These are phyloP conservation scores for Antitype chi DNA, from an alignment of 2,888 invertebrate genomes.

Conservation along the genomic window DNA sequence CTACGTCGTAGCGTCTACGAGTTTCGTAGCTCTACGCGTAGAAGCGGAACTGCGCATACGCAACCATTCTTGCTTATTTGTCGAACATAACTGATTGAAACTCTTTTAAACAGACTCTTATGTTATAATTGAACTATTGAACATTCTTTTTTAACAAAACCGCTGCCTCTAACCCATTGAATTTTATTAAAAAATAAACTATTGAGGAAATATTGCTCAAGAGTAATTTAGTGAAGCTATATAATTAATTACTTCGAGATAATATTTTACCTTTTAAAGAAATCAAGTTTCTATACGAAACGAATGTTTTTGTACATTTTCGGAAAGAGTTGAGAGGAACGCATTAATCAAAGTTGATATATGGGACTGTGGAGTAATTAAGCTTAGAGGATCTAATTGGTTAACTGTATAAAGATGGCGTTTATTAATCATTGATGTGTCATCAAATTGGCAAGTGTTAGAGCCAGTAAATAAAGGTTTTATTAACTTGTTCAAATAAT, in stretches of 20 bases:
- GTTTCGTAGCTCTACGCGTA: conserved; percentile 81
- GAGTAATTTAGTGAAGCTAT: conserved; percentile 49
- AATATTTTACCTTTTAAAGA: conserved; percentile 66
- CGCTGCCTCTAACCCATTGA: conserved; percentile 21
- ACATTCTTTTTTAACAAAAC: conserved; percentile 44
- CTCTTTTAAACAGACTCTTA: conserved; percentile 50
- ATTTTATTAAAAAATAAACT: conserved; percentile 33
- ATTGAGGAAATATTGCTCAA: conserved; percentile 29
- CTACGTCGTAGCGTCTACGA: conserved; percentile 82
- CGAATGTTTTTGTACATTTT: conserved; percentile 62
- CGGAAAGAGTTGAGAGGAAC: conserved; percentile 62
- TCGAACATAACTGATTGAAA: conserved; percentile 54
- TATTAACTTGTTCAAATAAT: conserved; percentile 20
- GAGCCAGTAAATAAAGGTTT: conserved; percentile 70
- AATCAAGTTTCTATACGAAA: conserved; percentile 64
- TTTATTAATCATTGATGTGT: conserved; percentile 65
- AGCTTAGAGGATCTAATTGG: conserved; percentile 59
- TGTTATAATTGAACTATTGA: conserved; percentile 55
- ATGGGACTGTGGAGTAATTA: conserved; percentile 55
- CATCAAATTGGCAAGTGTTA: conserved; percentile 69
- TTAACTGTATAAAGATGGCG: conserved; percentile 52
- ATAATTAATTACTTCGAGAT: conserved; percentile 66
- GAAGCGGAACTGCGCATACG: conserved; percentile 73
- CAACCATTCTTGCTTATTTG: conserved; percentile 69
- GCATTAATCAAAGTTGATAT: conserved; percentile 64